Conservation (phyloP, 1,140 invertebrate species). For the Anastrepha obliqua region DNA sequence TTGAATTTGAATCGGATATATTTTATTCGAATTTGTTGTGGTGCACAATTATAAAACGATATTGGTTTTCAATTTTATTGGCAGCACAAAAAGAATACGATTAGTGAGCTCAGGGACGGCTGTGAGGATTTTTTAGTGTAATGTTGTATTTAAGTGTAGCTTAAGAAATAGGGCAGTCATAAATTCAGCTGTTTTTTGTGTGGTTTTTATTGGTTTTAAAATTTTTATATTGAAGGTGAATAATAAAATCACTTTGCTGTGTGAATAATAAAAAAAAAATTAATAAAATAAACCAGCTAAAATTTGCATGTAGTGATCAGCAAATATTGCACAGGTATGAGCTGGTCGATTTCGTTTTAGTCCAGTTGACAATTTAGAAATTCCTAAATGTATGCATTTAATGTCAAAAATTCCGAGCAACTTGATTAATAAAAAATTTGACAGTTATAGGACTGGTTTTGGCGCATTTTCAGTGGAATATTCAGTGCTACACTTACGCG, state of each 20-base stretch:
- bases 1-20: background rate
- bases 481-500: too few relatives aligned
- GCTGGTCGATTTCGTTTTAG: background rate
- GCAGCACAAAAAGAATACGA: background rate
- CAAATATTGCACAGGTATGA: too few relatives aligned
- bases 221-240: background rate
- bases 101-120: background rate
- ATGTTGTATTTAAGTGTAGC: background rate
- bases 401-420: background rate
- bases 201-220: slow-evolving; percentile 24
- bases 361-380: background rate
- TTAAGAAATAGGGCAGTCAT: slow-evolving; percentile 22
- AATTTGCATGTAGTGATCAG: too few relatives aligned
- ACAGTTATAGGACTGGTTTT: background rate
- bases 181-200: background rate
- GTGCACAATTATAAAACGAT: slow-evolving; percentile 23
- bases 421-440: background rate
- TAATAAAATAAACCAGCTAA: too few relatives aligned
- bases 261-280: background rate
- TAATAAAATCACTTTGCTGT: background rate
- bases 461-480: background rate
- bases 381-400: background rate
- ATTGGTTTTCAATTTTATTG: background rate
- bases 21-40: background rate
- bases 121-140: background rate